A percentile compares a stretch with the other conserved stretches of the same genome.
phyloP scores from a whole-genome alignment of 2,888 invertebrate species.

The Epirrita christyi region DNA sequence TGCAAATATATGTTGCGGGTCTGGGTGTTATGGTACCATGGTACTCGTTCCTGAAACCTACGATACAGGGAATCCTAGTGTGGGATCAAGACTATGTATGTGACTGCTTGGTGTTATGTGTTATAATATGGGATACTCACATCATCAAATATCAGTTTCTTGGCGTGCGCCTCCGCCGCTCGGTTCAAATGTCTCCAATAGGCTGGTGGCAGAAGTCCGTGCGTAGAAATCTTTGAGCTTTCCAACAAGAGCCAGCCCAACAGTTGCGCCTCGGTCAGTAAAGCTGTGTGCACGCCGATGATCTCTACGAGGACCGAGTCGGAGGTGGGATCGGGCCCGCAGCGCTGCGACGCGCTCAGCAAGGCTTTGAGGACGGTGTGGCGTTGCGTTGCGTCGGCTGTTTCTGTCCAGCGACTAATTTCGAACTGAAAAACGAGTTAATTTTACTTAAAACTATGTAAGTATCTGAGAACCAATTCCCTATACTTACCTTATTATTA shows the following conservation, averaged over 20 bases:
- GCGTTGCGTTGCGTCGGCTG: conserved; percentile 44
- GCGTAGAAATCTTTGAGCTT: conserved; percentile 42
- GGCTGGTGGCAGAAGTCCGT: conserved; percentile 45
- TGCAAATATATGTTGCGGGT: no score
- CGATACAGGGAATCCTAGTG: no score
- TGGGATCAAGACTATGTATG: no score
- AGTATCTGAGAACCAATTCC: not conserved
- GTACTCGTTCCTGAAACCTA: no score
- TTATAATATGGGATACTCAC: conserved; percentile 44
- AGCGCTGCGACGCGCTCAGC: conserved; percentile 45
- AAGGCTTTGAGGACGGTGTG: conserved; percentile 53
- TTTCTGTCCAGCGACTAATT: conserved; percentile 53
- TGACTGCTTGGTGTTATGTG: no score
- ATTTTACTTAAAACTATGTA: no score
- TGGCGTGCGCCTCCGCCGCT: conserved; percentile 44
- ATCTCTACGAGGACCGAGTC: conserved; percentile 61
- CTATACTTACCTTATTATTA: no score
- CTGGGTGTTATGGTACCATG: no score
- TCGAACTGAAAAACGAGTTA: conserved; percentile 52
- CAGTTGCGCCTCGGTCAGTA: conserved; percentile 46
- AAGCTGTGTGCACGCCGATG: conserved; percentile 58
- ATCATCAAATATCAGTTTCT: conserved; percentile 53
- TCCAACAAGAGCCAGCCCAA: conserved; percentile 44
- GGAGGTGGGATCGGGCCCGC: conserved; percentile 48
- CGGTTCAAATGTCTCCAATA: conserved; percentile 50